These are phyloP conservation scores for Drosophila lacteicornis DNA, from an alignment of 1,140 invertebrate species.

Conservation along the genomic window DNA sequence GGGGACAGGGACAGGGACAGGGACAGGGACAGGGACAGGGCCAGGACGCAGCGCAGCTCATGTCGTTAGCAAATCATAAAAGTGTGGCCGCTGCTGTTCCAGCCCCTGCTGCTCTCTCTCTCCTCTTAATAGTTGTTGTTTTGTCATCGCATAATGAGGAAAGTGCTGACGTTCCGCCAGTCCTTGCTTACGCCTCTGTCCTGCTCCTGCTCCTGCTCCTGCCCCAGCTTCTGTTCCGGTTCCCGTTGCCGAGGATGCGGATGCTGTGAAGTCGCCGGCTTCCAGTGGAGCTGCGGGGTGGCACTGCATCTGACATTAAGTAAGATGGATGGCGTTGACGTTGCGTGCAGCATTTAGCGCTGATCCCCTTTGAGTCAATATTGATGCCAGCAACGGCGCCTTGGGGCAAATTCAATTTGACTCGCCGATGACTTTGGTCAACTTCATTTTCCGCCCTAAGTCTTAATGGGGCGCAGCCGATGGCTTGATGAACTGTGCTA, in stretches of 20 bases:
- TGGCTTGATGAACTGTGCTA: conserved; percentile 61
- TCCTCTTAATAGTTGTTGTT: conserved; percentile 68
- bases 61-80: conserved; percentile 82
- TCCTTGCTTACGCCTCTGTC: not conserved
- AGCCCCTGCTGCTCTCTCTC: conserved; percentile 16
- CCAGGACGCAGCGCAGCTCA: conserved; percentile 42
- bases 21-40: conserved; percentile 25
- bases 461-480: conserved; percentile 66
- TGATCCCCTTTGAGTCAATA: conserved; percentile 78
- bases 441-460: conserved; percentile 65
- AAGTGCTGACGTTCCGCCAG: conserved; percentile 45
- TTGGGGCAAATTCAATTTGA: conserved; percentile 68
- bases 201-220: not conserved
- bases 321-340: conserved; percentile 77
- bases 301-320: conserved; percentile 77
- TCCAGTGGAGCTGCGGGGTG: conserved; percentile 28
- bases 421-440: conserved; percentile 58
- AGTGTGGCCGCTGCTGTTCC: conserved; percentile 52
- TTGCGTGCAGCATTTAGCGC: conserved; percentile 79
- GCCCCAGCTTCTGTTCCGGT: not conserved
- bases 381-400: conserved; percentile 55
- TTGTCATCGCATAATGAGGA: conserved; percentile 78
- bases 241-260: conserved; percentile 1
- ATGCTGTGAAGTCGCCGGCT: conserved; percentile 3
- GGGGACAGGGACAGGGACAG: conserved; percentile 27